A percentile compares a stretch with the other conserved stretches of the same genome.
Conservation (phyloP, 2,797 vertebrate species). For the Sebastes baramenuke region DNA sequence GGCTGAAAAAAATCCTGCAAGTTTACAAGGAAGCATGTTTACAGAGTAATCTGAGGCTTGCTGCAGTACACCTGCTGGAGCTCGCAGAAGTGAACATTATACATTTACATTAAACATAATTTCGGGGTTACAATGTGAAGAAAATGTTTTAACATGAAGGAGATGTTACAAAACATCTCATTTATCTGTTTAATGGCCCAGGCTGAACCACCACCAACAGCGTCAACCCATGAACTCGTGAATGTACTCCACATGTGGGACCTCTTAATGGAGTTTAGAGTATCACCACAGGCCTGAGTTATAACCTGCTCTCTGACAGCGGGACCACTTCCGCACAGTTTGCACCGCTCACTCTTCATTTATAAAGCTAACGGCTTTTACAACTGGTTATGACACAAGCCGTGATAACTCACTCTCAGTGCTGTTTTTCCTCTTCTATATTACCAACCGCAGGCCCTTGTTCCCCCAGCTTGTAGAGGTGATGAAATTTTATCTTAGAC, state of each 20-base stretch:
- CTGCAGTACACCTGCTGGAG: constrained; percentile 55
- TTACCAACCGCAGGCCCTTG: constrained; percentile 37
- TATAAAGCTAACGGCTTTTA: constrained; percentile 66
- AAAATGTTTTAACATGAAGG: constrained; percentile 54
- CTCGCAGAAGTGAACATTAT: constrained; percentile 24
- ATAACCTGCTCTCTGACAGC: constrained; percentile 64
- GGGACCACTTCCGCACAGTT: constrained; percentile 51
- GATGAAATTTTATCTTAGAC: constrained; percentile 72
- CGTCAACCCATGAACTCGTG: constrained; percentile 40
- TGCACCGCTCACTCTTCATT: constrained; percentile 58
- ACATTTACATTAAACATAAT: constrained; percentile 52
- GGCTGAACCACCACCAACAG: constrained; percentile 52
- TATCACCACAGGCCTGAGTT: constrained; percentile 63
- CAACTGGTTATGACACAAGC: constrained; percentile 54
- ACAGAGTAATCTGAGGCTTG: constrained; percentile 26
- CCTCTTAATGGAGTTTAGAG: constrained; percentile 71
- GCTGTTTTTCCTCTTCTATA: constrained; percentile 52
- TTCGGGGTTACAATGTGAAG: constrained; percentile 31
- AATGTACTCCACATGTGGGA: constrained; percentile 72
- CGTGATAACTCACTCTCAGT: constrained; percentile 58
- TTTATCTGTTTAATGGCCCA: constrained; percentile 54
- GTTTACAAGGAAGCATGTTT: constrained; percentile 42
- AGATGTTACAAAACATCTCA: constrained; percentile 59
- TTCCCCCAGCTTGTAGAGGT: constrained; percentile 57
- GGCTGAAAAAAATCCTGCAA: neutral